Evolutionary conservation across 2,888 invertebrate species (phyloP).

Genomic region (Tipula vernalis): DNA sequence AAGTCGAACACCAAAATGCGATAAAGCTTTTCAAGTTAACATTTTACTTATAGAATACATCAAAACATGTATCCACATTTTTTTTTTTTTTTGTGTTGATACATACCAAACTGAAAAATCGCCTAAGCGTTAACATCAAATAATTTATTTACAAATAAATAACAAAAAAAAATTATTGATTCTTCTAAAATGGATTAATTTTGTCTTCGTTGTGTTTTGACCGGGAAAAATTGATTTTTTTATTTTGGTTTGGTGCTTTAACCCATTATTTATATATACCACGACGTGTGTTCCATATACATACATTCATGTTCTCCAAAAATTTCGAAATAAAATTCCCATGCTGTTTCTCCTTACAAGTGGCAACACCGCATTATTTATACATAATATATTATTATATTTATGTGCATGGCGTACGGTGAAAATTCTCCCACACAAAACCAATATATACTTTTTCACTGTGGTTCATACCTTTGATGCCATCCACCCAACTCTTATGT

Average conservation of each 20-base stretch:
- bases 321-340: not conserved
- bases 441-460: not conserved
- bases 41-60: not conserved
- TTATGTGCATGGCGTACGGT: not conserved
- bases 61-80: not conserved
- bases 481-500: not conserved
- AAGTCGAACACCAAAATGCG: not conserved
- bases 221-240: not conserved
- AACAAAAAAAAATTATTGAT: not conserved
- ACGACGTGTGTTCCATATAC: not conserved
- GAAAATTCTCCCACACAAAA: not conserved
- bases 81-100: not conserved
- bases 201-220: not conserved
- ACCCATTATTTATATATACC: not conserved
- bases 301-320: not conserved
- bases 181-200: not conserved
- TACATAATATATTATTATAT: not conserved
- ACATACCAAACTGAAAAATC: not conserved
- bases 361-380: not conserved
- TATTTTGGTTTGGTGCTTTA: not conserved
- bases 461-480: not conserved
- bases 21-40: not conserved
- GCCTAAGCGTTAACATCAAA: not conserved
- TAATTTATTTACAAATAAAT: not conserved
- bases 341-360: not conserved